Evolutionary conservation across 2,888 invertebrate genomes (phyloP), one percentile per base, ranked within the genome.

Genomic region (Andrena haemorrhoa): DNA sequence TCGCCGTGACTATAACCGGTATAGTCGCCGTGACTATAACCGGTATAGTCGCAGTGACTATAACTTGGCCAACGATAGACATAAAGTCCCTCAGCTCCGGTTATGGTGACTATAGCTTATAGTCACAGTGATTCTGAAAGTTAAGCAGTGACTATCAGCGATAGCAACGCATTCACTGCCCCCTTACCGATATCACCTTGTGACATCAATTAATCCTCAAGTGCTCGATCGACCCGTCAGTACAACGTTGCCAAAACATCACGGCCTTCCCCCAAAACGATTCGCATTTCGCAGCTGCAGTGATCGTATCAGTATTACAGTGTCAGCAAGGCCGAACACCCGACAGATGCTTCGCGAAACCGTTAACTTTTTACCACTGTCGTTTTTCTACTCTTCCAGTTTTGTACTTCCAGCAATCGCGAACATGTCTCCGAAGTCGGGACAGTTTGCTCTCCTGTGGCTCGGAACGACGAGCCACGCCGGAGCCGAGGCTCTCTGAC

Each of bases 321-420:
- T 53, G n/a, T 20, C 12, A 33, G 31, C 29, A 20, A 7, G 23
- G 26, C 2, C 61, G 26, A 60, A 23, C 71, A 66, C 8, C 35
- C 68, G 69, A 51, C 70, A 60, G 33, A 70, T 51, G 60, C 49
- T 47, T 20, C 51, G n/a, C 20, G 35, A 35, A 56, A 26, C 35
- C 10, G 16, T 53, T 68, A 33, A 29, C 69, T 41, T 83, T 71
- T 58, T 69, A 79, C 16, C 47, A 5, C 41, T 31, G 64, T 86
- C 77, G 68, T 75, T 89, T 89, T 89, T 89, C 72, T 88, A 89
- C 87, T 88, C 88, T 89, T 88, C 89, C 88, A 88, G 78, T 89
- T 89, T 89, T 88, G 71, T 89, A 89, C 87, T 87, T 88, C 84
- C 85, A 79, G 33, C 49, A 8, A 12, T 68, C 56, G 33, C 41